phyloP scores from a whole-genome alignment of 2,888 invertebrate species.

The Diarsia dahlii region DNA sequence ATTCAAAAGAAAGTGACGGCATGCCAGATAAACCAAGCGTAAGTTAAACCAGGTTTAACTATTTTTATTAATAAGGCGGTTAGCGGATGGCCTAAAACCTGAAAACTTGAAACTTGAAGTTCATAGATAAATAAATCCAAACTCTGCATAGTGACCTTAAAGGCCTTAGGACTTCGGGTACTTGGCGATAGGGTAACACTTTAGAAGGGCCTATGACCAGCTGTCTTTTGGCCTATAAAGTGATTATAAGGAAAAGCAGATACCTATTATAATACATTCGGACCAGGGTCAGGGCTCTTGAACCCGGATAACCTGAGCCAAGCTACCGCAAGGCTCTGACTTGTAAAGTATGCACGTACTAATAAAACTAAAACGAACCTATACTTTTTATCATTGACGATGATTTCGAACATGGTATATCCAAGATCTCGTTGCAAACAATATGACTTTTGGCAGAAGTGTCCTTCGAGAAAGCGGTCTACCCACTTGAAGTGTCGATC shows the following conservation, averaged over 20 bases:
- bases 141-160: not conserved
- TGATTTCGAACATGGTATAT: not conserved
- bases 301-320: not conserved
- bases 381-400: not conserved
- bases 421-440: conserved; percentile 69
- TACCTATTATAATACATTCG: not conserved
- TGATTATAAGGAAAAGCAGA: not conserved
- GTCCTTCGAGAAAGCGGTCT: conserved; percentile 92
- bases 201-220: not conserved
- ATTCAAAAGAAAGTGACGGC: too few species aligned
- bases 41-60: too few species aligned
- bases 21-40: too few species aligned
- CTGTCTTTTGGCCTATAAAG: not conserved
- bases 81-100: not conserved
- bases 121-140: not conserved
- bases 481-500: conserved; percentile 93
- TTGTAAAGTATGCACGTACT: not conserved
- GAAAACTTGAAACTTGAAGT: not conserved
- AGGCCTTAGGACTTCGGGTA: not conserved
- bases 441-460: conserved; percentile 88
- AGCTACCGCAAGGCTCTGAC: not conserved
- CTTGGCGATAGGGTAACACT: too few species aligned
- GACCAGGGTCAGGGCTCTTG: too few species aligned
- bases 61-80: too few species aligned
- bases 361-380: too few species aligned